These are phyloP conservation scores for Heliothis peltigera DNA, from an alignment of 2,888 invertebrate genomes.

Conservation along the genomic window DNA sequence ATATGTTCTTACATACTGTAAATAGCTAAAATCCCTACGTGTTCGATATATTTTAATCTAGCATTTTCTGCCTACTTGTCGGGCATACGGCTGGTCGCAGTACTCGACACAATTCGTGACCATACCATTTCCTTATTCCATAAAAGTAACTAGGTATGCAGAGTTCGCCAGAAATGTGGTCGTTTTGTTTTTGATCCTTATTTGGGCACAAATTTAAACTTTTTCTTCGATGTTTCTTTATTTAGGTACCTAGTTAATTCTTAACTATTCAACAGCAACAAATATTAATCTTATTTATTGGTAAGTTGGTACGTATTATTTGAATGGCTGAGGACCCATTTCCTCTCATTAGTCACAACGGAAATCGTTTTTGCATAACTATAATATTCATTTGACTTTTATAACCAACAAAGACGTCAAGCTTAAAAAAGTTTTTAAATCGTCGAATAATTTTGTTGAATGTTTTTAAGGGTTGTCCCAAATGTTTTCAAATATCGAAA, in stretches of 20 bases:
- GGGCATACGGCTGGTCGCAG: no score
- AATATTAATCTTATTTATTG: no score
- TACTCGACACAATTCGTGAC: slow-evolving; percentile 37
- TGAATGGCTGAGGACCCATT: slow-evolving; percentile 7
- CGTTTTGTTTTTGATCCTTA: slow-evolving; percentile 26
- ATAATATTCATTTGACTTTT: slow-evolving; percentile 32
- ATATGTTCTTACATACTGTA: no score
- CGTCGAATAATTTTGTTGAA: slow-evolving; percentile 25
- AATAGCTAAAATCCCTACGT: no score
- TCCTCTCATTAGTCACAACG: slow-evolving; percentile 34
- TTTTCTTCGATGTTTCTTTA: neutral
- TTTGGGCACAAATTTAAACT: neutral
- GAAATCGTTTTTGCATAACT: slow-evolving; percentile 38
- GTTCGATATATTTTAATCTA: no score
- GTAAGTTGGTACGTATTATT: neutral
- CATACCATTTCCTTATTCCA: slow-evolving; percentile 22
- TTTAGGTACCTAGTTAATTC: no score
- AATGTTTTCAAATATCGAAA: neutral
- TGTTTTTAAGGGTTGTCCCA: slow-evolving; percentile 35
- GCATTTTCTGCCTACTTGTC: no score
- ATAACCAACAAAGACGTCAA: slow-evolving; percentile 30
- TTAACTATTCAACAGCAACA: no score
- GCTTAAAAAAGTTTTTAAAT: slow-evolving; percentile 33
- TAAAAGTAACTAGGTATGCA: slow-evolving; percentile 9
- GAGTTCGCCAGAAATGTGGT: slow-evolving; percentile 29